phyloP scores from a whole-genome alignment of 2,113 vertebrate genomes.

The Cavia porcellus region DNA sequence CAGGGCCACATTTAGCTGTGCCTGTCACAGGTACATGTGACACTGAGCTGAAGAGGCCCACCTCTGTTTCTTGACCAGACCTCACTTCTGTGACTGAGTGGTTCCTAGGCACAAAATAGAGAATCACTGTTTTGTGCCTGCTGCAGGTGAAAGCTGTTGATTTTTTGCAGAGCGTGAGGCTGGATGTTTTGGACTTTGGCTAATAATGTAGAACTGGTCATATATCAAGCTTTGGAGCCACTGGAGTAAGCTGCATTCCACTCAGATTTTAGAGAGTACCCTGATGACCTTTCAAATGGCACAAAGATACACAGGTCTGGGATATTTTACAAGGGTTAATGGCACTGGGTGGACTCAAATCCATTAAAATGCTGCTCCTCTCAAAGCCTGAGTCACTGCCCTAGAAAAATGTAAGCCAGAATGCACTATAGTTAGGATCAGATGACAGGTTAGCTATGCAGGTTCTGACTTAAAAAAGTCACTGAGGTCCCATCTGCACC shows the following conservation, averaged over 20 bases:
- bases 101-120: background rate
- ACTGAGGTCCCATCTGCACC: background rate
- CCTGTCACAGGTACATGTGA: too few species aligned
- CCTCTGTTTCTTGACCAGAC: background rate
- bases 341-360: background rate
- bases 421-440: background rate
- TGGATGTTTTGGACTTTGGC: background rate
- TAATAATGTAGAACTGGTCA: fast-evolving
- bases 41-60: background rate
- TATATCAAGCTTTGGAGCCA: background rate
- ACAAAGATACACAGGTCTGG: background rate
- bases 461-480: constrained; percentile 54
- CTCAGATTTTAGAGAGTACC: background rate
- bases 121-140: background rate
- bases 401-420: background rate
- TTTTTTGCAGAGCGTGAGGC: background rate
- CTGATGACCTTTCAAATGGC: background rate
- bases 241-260: background rate
- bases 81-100: background rate
- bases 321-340: background rate
- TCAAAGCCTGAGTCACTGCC: background rate
- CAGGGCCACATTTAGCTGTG: background rate
- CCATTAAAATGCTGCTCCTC: constrained; percentile 5
- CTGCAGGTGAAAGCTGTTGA: background rate
- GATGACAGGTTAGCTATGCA: constrained; percentile 10